Percentiles rank a stretch among this genome's conserved stretches.
These are phyloP conservation scores for Yponomeuta evonymella DNA, from an alignment of 2,888 invertebrate genomes.

Conservation along the genomic window DNA sequence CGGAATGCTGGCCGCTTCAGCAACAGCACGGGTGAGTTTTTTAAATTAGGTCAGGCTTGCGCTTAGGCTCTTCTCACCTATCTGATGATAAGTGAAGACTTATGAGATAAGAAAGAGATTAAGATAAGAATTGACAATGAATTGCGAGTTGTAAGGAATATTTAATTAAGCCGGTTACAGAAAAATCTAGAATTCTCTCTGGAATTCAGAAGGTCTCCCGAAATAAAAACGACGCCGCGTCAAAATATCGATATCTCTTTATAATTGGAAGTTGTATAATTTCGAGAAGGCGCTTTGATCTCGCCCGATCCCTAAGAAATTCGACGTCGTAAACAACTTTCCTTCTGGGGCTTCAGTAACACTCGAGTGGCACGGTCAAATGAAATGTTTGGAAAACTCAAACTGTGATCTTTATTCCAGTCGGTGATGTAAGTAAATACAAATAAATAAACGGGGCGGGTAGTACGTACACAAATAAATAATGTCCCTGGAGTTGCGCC, in stretches of 20 bases:
- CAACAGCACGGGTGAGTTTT: slow-evolving; percentile 81
- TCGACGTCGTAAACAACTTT: slow-evolving; percentile 8
- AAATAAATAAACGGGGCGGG: background rate
- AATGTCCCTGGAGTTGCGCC: slow-evolving; percentile 1
- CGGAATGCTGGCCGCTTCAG: slow-evolving; percentile 94
- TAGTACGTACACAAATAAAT: background rate
- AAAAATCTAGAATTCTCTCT: too few species aligned
- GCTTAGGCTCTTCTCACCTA: background rate
- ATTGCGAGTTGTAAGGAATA: too few species aligned
- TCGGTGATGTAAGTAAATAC: slow-evolving; percentile 9
- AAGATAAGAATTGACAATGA: too few species aligned
- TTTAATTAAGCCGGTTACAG: too few species aligned
- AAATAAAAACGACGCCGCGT: background rate
- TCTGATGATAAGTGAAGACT: background rate
- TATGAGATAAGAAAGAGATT: too few species aligned
- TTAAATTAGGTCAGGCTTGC: background rate
- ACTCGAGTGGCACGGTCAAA: slow-evolving; percentile 1
- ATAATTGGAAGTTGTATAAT: background rate
- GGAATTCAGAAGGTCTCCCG: too few species aligned
- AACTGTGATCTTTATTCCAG: background rate
- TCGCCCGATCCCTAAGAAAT: background rate
- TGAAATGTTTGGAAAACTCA: background rate
- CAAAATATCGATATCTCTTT: background rate
- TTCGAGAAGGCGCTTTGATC: background rate
- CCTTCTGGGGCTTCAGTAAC: background rate